phyloP scores from a whole-genome alignment of 2,888 invertebrate genomes.

The Mayetiola destructor region DNA sequence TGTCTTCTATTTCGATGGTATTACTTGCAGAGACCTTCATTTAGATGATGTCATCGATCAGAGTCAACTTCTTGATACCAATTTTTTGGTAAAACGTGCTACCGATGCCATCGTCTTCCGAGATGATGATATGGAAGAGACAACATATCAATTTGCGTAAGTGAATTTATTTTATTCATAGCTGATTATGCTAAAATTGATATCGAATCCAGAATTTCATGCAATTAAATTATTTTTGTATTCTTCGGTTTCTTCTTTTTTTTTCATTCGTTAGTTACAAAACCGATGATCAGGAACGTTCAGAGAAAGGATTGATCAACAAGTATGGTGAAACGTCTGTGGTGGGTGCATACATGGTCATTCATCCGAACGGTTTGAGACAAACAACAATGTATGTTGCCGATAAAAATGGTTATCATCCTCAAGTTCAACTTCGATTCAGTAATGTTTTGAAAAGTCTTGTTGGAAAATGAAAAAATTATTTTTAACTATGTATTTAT shows the following conservation, averaged over 20 bases:
- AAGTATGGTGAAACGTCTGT: slow-evolving; percentile 32
- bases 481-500: too few relatives aligned
- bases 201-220: neutral
- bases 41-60: neutral
- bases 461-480: neutral
- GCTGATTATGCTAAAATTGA: neutral
- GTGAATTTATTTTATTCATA: neutral
- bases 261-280: slow-evolving; percentile 22
- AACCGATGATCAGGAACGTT: slow-evolving; percentile 31
- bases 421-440: slow-evolving; percentile 30
- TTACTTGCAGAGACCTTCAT: slow-evolving; percentile 4
- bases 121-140: neutral
- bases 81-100: slow-evolving; percentile 1
- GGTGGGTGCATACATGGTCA: slow-evolving; percentile 30
- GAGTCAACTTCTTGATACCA: neutral
- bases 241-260: neutral
- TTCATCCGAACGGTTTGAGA: slow-evolving; percentile 27
- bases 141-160: neutral
- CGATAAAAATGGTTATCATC: slow-evolving; percentile 32
- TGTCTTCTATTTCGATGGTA: too few relatives aligned
- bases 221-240: neutral
- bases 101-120: neutral
- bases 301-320: slow-evolving; percentile 30
- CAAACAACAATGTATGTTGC: slow-evolving; percentile 32
- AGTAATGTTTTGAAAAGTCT: neutral